Percentiles rank a stretch among this genome's conserved stretches.
Conservation (phyloP, 2,113 vertebrate species). For the Alectura lathami region DNA sequence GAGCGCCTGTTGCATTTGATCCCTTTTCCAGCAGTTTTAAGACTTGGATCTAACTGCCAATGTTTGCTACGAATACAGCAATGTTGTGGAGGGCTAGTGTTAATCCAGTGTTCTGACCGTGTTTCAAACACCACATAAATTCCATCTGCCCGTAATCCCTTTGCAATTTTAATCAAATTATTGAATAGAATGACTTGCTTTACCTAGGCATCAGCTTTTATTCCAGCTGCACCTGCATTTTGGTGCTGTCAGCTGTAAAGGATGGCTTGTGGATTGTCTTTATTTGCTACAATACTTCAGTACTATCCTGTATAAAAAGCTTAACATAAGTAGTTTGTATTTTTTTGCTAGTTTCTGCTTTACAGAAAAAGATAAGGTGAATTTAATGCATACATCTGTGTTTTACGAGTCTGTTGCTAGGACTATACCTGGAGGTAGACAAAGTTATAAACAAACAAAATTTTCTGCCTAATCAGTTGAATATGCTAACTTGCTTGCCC, state of each 20-base stretch:
- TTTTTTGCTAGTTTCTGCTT: background rate
- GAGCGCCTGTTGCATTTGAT: background rate
- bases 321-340: background rate
- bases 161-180: background rate
- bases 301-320: background rate
- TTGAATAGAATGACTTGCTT: background rate
- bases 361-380: background rate
- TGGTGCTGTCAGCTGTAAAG: background rate
- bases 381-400: background rate
- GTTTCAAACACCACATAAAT: background rate
- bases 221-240: background rate
- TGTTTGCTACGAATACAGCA: accelerated
- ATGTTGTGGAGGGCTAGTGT: background rate
- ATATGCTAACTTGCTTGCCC: background rate
- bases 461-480: background rate
- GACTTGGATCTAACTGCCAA: background rate
- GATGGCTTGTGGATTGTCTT: background rate
- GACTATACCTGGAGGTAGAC: background rate
- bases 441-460: background rate
- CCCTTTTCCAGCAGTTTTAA: background rate
- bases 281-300: background rate
- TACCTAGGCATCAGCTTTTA: background rate
- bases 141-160: background rate
- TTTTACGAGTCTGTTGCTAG: background rate
- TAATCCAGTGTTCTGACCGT: background rate